Conservation (phyloP, 1,140 invertebrate genomes). For the Drosophila lini region DNA sequence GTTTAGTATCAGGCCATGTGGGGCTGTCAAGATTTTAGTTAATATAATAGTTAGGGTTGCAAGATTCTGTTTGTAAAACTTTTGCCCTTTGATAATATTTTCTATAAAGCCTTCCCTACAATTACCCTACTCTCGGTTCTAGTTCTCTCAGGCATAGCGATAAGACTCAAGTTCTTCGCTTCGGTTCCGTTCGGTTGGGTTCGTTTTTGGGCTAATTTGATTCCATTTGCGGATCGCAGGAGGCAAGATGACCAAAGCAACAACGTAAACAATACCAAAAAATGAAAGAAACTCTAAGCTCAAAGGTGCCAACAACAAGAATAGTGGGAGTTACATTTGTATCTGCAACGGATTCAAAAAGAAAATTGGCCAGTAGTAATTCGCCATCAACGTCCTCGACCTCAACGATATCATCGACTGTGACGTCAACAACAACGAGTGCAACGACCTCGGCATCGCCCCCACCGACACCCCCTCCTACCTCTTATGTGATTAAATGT, state of each 20-base stretch:
- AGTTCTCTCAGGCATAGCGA: neutral
- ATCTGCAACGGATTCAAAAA: conserved; percentile 36
- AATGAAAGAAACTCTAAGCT: conserved; percentile 74
- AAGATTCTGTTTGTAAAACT: neutral
- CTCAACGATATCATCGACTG: conserved; percentile 26
- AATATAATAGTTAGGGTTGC: neutral
- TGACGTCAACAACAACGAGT: conserved; percentile 15
- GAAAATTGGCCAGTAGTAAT: conserved; percentile 20
- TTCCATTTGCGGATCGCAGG: conserved; percentile 12
- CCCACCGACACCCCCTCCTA: conserved; percentile 21
- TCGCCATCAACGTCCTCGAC: conserved; percentile 22
- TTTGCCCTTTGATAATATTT: neutral
- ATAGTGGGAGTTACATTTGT: conserved; percentile 38
- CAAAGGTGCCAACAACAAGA: conserved; percentile 62
- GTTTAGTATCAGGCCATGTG: no score
- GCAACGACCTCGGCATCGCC: conserved; percentile 13
- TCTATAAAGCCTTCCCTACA: neutral
- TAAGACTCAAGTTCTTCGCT: neutral
- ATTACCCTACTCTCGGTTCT: neutral
- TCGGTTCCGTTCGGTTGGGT: conserved; percentile 26
- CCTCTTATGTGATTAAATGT: conserved; percentile 82
- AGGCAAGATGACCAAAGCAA: conserved; percentile 55
- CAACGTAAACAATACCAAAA: conserved; percentile 66
- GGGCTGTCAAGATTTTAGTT: neutral
- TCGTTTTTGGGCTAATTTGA: conserved; percentile 12